A percentile compares a stretch with the other conserved stretches of the same genome.
These are phyloP conservation scores for Agonopterix arenella DNA, from an alignment of 2,888 invertebrate genomes.

Conservation along the genomic window DNA sequence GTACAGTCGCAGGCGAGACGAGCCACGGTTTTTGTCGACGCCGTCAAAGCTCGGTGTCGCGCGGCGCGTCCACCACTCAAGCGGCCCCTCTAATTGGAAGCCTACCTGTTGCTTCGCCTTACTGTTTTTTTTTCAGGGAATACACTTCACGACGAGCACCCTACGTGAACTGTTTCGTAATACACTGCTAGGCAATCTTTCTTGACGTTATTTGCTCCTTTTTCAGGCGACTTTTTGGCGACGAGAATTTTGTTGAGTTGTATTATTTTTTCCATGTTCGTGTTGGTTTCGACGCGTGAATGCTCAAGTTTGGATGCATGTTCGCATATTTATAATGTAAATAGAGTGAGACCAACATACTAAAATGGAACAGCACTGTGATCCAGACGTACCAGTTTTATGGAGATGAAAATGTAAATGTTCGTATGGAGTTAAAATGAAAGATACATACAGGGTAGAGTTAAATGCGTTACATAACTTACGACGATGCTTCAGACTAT, in stretches of 20 bases:
- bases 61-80: slow-evolving; percentile 57
- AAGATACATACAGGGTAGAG: no score
- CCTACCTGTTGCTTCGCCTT: slow-evolving; percentile 71
- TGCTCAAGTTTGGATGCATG: no score
- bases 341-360: no score
- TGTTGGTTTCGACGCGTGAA: no score
- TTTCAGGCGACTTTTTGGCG: slow-evolving; percentile 1
- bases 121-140: slow-evolving; percentile 57
- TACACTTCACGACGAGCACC: slow-evolving; percentile 49
- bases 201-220: slow-evolving; percentile 17
- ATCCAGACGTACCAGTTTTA: no score
- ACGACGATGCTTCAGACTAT: no score
- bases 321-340: no score
- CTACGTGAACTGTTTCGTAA: slow-evolving; percentile 55
- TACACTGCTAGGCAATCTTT: slow-evolving; percentile 34
- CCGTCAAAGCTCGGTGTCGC: slow-evolving; percentile 67
- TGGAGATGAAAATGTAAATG: neutral
- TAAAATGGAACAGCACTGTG: no score
- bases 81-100: slow-evolving; percentile 70
- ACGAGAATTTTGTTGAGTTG: no score
- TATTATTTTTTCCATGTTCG: no score
- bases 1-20: slow-evolving; percentile 60
- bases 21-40: slow-evolving; percentile 58
- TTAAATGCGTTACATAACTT: no score
- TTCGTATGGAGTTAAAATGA: no score